Conservation (phyloP, 2,888 invertebrate genomes). For the Deladenus siricidicola region DNA sequence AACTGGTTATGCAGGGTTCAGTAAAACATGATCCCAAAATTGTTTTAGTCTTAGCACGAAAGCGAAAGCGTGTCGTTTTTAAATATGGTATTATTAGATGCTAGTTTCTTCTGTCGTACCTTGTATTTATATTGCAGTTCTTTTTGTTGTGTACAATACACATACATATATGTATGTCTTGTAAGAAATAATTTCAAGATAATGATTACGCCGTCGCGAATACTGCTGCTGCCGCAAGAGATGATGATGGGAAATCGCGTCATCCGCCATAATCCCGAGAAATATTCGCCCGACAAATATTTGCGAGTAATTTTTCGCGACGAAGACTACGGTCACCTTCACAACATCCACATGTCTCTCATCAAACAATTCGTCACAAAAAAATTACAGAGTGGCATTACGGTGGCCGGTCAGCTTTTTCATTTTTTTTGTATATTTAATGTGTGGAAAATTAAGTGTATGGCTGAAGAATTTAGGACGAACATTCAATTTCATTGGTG, state of each 20-base stretch:
- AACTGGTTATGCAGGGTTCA: too few species aligned
- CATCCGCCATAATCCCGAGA: slow-evolving; percentile 34
- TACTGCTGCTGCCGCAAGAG: slow-evolving; percentile 43
- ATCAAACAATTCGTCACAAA: slow-evolving; percentile 32
- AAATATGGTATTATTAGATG: too few species aligned
- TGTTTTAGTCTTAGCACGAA: too few species aligned
- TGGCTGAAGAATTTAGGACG: too few species aligned
- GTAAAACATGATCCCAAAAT: too few species aligned
- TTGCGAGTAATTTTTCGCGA: slow-evolving; percentile 43
- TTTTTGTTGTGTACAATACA: too few species aligned
- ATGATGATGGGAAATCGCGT: slow-evolving; percentile 53
- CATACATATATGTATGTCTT: too few species aligned
- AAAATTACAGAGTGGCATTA: slow-evolving; percentile 32
- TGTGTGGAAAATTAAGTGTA: not conserved
- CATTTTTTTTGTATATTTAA: not conserved
- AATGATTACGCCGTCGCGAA: slow-evolving; percentile 47
- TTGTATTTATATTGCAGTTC: too few species aligned
- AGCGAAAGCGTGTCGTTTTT: too few species aligned
- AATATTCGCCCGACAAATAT: slow-evolving; percentile 26
- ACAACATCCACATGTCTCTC: slow-evolving; percentile 20
- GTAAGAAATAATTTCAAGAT: too few species aligned
- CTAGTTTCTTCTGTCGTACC: too few species aligned
- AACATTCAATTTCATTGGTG: slow-evolving; percentile 42
- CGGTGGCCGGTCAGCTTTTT: slow-evolving; percentile 30
- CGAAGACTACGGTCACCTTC: slow-evolving; percentile 23